Conservation (phyloP, 35 echinoderm and acorn worm genomes). For the Ophioderma brevispina region DNA sequence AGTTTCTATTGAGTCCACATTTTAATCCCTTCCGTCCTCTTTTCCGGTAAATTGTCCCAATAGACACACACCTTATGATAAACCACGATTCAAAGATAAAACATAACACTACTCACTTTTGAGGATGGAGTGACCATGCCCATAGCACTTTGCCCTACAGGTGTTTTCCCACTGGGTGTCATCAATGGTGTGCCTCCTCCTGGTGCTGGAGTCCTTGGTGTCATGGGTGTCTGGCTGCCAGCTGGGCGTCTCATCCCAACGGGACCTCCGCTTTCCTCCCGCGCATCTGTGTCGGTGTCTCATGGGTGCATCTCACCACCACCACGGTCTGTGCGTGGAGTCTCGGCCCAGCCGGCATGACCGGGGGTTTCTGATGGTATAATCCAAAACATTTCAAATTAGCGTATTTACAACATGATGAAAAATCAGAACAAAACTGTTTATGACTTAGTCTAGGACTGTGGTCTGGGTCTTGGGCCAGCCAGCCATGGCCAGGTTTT, state of each 20-base stretch:
- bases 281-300: slow-evolving; percentile 95
- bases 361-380: slow-evolving; percentile 99
- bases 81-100: no score
- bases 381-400: no score
- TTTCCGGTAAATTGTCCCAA: no score
- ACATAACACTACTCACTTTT: slow-evolving; percentile 9
- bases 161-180: slow-evolving; percentile 68
- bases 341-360: slow-evolving; percentile 98
- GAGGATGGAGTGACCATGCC: slow-evolving; percentile 85
- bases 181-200: slow-evolving; percentile 74
- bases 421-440: no score
- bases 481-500: no score
- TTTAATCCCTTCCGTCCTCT: no score
- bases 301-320: slow-evolving; percentile 74
- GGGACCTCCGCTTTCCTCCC: slow-evolving; percentile 72
- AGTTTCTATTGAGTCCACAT: no score
- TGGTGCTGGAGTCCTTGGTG: slow-evolving; percentile 61
- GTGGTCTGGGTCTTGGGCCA: no score
- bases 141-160: slow-evolving; percentile 90
- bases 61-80: no score
- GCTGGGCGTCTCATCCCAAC: slow-evolving; percentile 99
- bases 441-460: no score
- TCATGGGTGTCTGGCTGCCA: slow-evolving; percentile 74
- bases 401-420: no score
- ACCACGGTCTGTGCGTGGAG: slow-evolving; percentile 94